Percentiles rank a stretch among this genome's conserved stretches.
phyloP scores from a whole-genome alignment of 2,888 invertebrate genomes.

The Ernsta delagoae region DNA sequence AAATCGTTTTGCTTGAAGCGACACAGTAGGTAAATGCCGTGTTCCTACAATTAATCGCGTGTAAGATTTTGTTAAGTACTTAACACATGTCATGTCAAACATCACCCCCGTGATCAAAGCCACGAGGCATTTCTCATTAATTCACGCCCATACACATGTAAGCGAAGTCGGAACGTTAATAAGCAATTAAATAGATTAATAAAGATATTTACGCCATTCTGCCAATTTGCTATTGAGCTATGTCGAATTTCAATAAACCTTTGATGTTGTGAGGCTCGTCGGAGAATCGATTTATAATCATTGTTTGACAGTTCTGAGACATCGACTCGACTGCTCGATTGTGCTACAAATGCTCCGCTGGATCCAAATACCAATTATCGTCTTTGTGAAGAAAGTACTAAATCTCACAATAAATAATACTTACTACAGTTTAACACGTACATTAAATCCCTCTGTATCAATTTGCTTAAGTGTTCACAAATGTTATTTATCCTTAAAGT shows the following conservation, averaged over 20 bases:
- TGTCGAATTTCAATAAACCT: constrained; percentile 61
- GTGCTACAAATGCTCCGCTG: constrained; percentile 41
- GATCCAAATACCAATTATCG: constrained; percentile 32
- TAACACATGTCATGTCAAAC: constrained; percentile 46
- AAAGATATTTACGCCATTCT: constrained; percentile 73
- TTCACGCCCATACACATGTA: constrained; percentile 65
- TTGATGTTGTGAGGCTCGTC: constrained; percentile 69
- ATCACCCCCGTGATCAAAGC: constrained; percentile 63
- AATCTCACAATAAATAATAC: neutral
- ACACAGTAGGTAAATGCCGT: constrained; percentile 10
- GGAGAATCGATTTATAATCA: constrained; percentile 64
- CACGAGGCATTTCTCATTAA: constrained; percentile 64
- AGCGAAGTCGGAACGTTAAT: constrained; percentile 69
- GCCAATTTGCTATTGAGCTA: constrained; percentile 71
- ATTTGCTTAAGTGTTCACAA: neutral
- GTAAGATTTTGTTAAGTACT: constrained; percentile 42
- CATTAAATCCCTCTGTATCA: neutral
- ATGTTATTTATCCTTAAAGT: no score
- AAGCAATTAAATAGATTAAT: constrained; percentile 83
- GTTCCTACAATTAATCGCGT: constrained; percentile 26
- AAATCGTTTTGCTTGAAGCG: constrained; percentile 19
- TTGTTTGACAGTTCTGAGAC: constrained; percentile 72
- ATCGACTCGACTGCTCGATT: constrained; percentile 54
- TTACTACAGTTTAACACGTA: neutral
- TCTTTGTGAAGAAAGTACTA: constrained; percentile 8